Percentiles rank a stretch among this genome's conserved stretches.
Conservation (phyloP, 2,797 vertebrate genomes). For the Peromyscus nudipes region DNA sequence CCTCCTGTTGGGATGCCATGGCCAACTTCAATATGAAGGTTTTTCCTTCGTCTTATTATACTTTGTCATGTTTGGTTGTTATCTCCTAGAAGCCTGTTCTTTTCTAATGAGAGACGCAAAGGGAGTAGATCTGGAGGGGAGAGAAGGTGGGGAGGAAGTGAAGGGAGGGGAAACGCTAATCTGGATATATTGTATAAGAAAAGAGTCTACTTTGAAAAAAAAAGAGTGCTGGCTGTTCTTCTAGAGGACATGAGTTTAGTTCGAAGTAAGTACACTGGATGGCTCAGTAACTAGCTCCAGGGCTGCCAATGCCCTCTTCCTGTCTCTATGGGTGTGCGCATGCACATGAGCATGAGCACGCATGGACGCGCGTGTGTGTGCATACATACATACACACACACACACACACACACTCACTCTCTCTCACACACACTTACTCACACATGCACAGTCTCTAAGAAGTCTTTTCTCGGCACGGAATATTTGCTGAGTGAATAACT, state of each 20-base stretch:
- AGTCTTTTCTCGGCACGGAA: not conserved
- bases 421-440: no score
- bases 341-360: no score
- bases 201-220: not conserved
- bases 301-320: not conserved
- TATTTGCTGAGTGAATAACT: constrained; percentile 38
- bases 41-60: not conserved
- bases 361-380: not conserved
- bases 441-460: not conserved
- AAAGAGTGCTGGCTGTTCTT: not conserved
- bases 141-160: no score
- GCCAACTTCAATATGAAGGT: not conserved
- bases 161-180: not conserved
- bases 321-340: not conserved
- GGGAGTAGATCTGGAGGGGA: no score
- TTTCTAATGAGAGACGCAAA: not conserved
- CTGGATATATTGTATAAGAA: not conserved
- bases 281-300: not conserved
- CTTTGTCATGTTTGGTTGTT: not conserved
- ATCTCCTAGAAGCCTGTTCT: no score
- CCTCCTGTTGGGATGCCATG: no score
- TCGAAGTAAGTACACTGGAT: no score
- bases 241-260: not conserved
- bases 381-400: fast-evolving
- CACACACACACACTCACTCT: not conserved